phyloP scores from a whole-genome alignment of 2,797 vertebrate species.

The Argyrosomus regius region DNA sequence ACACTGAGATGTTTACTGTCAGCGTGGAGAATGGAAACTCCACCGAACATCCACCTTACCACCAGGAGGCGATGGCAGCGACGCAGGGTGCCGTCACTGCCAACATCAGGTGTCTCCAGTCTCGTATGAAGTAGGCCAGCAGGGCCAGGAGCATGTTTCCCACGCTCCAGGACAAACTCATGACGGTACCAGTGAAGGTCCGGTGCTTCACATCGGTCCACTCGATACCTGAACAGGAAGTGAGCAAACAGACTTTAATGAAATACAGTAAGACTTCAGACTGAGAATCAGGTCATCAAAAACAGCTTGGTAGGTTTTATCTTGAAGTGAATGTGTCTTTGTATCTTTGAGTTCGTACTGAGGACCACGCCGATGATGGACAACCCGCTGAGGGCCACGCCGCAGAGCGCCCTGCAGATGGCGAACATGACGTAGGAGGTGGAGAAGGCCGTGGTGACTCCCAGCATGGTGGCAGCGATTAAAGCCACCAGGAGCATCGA shows the following conservation, averaged over 20 bases:
- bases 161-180: conserved; percentile 86
- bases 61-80: conserved; percentile 83
- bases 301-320: too few species aligned
- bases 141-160: conserved; percentile 90
- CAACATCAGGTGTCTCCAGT: conserved; percentile 89
- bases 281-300: too few species aligned
- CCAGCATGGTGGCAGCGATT: conserved; percentile 68
- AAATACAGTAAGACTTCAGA: too few species aligned
- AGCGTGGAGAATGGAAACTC: background rate
- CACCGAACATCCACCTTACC: conserved; percentile 80
- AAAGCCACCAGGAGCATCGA: conserved; percentile 85
- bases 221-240: conserved; percentile 84
- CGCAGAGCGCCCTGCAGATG: conserved; percentile 84
- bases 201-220: conserved; percentile 90
- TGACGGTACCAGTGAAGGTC: conserved; percentile 84
- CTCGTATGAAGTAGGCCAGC: conserved; percentile 86
- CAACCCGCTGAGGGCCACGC: conserved; percentile 85
- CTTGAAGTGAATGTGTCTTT: background rate
- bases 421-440: conserved; percentile 89
- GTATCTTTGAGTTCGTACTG: conserved; percentile 69
- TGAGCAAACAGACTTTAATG: background rate
- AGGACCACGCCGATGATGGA: conserved; percentile 87
- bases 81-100: conserved; percentile 85
- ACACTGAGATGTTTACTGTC: background rate
- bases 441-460: conserved; percentile 82